Percentiles rank a stretch among this genome's conserved stretches.
Evolutionary conservation across 2,113 vertebrate species (phyloP).

Genomic region (Neopipo cinnamomea): DNA sequence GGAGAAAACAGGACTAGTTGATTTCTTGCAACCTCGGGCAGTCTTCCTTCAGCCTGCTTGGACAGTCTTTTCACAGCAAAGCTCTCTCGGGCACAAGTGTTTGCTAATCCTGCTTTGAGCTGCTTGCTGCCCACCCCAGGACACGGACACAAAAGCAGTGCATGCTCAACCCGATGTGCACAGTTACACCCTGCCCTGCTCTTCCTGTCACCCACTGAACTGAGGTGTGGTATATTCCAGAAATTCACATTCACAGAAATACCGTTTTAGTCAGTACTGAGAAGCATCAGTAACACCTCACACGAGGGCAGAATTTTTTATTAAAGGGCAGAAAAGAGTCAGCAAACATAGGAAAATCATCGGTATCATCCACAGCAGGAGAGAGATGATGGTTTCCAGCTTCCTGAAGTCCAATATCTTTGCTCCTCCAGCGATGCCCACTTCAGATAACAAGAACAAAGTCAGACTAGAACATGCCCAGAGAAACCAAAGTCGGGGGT

Average conservation of each 20-base stretch:
- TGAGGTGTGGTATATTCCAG: not conserved
- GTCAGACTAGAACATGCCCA: not conserved
- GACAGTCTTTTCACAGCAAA: not conserved
- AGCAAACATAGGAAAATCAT: not conserved
- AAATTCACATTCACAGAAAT: slow-evolving; percentile 8
- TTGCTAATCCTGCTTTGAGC: not conserved
- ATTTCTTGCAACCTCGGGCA: not conserved
- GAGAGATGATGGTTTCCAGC: not conserved
- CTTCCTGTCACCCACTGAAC: not conserved
- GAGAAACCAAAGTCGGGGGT: not conserved
- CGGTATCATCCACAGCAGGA: not conserved
- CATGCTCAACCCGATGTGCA: not conserved
- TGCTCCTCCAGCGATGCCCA: rapidly evolving
- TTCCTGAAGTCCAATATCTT: not conserved
- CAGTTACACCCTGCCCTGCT: not conserved
- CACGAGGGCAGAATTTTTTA: not conserved
- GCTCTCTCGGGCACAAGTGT: not conserved
- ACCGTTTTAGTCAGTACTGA: not conserved
- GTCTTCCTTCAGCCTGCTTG: not conserved
- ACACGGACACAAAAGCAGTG: not conserved
- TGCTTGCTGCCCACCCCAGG: not conserved
- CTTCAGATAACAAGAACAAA: not conserved
- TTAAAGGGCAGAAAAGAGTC: not conserved
- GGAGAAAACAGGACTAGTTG: not conserved
- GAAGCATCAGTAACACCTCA: not conserved